phyloP scores from a whole-genome alignment of 2,113 vertebrate genomes.

The Prietella phreatophila region DNA sequence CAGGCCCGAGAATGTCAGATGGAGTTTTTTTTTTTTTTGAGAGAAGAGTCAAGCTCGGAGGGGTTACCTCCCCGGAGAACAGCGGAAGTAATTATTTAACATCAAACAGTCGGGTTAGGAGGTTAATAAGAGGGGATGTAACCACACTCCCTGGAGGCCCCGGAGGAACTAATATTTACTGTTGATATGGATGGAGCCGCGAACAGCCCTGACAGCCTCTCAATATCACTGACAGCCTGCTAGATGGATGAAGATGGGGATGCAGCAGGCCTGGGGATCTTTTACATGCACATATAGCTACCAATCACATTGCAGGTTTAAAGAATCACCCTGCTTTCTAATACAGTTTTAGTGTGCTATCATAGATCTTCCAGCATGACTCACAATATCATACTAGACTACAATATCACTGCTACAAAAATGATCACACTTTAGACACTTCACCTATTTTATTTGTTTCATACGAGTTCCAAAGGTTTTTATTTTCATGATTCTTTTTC shows the following conservation, averaged over 20 bases:
- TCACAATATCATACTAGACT: background rate
- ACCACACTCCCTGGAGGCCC: slow-evolving; percentile 58
- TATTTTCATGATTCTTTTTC: background rate
- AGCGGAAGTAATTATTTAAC: slow-evolving; percentile 64
- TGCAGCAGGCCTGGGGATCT: slow-evolving; percentile 63
- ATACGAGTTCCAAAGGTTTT: background rate
- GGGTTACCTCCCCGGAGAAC: slow-evolving; percentile 48
- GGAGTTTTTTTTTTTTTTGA: background rate
- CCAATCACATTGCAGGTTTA: slow-evolving; percentile 59
- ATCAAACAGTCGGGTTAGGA: slow-evolving; percentile 66
- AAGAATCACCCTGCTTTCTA: no score
- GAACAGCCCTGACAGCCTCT: slow-evolving; percentile 64
- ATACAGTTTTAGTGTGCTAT: background rate
- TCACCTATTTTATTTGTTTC: background rate
- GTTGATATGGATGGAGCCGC: slow-evolving; percentile 62
- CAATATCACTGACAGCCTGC: slow-evolving; percentile 63
- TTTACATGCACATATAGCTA: slow-evolving; percentile 64
- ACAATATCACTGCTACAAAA: background rate
- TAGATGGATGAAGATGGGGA: slow-evolving; percentile 60
- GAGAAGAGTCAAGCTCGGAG: background rate
- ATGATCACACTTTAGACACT: background rate
- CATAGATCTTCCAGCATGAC: background rate
- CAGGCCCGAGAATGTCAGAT: slow-evolving; percentile 3
- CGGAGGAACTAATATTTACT: slow-evolving; percentile 66
- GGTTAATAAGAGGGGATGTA: slow-evolving; percentile 65